A percentile compares a stretch with the other conserved stretches of the same genome.
phyloP scores from a whole-genome alignment of 2,888 invertebrate genomes.

The Glyphotaelius pellucidus region DNA sequence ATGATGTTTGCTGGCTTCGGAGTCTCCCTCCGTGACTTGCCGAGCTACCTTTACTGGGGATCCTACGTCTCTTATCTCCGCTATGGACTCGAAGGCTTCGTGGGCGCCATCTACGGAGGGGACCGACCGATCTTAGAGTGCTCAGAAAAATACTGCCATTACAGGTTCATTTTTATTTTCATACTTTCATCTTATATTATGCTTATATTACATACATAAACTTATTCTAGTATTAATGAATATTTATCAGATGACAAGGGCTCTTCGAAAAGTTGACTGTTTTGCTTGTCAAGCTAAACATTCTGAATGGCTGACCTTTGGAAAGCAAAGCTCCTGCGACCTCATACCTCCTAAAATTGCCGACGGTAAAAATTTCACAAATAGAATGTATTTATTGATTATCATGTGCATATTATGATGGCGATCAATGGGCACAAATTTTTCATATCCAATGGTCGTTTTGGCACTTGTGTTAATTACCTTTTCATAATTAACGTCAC shows the following conservation, averaged over 20 bases:
- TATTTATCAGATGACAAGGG: background rate
- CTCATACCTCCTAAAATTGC: no score
- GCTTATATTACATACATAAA: background rate
- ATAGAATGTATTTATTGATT: no score
- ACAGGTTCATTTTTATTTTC: conserved; percentile 74
- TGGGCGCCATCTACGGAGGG: conserved; percentile 90
- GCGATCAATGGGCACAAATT: no score
- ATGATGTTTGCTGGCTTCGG: conserved; percentile 99
- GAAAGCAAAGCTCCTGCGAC: no score
- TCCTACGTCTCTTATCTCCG: conserved; percentile 93
- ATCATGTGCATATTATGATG: no score
- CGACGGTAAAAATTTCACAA: no score
- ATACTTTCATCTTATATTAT: background rate
- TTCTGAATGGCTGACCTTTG: no score
- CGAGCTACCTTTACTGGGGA: conserved; percentile 92
- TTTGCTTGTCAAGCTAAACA: no score
- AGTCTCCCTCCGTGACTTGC: conserved; percentile 91
- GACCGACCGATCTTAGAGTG: conserved; percentile 87
- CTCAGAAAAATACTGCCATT: conserved; percentile 87
- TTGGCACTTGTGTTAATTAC: no score
- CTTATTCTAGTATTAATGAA: background rate
- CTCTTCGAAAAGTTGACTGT: background rate
- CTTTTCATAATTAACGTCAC: no score
- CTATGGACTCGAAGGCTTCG: conserved; percentile 93
- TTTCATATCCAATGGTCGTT: no score